Conservation (phyloP, 2,797 vertebrate species). For the Danionella dracula region DNA sequence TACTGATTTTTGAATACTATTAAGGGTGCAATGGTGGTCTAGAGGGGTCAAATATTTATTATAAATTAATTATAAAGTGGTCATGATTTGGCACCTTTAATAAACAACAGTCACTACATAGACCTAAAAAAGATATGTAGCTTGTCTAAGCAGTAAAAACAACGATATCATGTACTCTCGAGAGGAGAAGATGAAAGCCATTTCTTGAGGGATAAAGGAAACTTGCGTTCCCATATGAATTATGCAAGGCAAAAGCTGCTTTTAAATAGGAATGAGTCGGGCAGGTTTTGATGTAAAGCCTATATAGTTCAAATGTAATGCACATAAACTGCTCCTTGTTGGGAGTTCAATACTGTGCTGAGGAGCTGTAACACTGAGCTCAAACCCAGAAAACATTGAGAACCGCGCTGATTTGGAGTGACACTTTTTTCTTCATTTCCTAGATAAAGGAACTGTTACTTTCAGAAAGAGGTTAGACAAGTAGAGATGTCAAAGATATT, state of each 20-base stretch:
- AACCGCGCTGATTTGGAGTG: background rate
- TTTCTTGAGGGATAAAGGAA: conserved; percentile 8
- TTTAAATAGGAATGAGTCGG: background rate
- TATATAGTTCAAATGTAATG: background rate
- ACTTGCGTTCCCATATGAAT: conserved; percentile 6
- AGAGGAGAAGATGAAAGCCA: background rate
- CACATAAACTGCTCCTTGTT: background rate
- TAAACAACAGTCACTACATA: too few species aligned
- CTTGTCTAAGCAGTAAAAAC: background rate
- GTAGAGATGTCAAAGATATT: too few species aligned
- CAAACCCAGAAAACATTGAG: background rate
- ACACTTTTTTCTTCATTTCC: background rate
- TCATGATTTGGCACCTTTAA: too few species aligned
- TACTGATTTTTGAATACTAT: too few species aligned
- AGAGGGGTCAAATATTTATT: too few species aligned
- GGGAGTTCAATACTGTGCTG: background rate
- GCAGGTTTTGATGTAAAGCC: background rate
- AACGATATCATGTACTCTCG: background rate
- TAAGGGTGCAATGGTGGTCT: too few species aligned
- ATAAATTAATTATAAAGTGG: too few species aligned
- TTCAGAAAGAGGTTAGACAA: background rate
- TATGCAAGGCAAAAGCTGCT: background rate
- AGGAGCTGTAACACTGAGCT: background rate
- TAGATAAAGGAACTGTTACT: background rate
- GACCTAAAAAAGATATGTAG: background rate